Evolutionary conservation across 2,888 invertebrate species (phyloP).

Genomic region (Xylocampa areola): DNA sequence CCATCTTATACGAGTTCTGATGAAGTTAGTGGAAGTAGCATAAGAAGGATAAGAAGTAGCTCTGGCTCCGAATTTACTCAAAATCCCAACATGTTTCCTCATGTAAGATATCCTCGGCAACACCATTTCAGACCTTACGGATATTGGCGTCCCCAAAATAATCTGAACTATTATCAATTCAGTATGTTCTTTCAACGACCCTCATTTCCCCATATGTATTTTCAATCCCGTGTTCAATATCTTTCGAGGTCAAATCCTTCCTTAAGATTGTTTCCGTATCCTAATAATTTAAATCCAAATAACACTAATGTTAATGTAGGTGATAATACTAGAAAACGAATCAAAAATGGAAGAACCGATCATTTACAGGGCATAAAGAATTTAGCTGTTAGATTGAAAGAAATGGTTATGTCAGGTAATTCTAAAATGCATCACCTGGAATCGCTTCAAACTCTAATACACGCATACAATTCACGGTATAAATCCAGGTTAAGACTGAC

Average conservation of each 20-base stretch:
- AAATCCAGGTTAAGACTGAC: conserved; percentile 69
- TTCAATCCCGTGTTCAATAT: conserved; percentile 64
- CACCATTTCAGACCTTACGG: conserved; percentile 60
- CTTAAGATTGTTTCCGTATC: conserved; percentile 42
- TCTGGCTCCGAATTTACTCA: conserved; percentile 42
- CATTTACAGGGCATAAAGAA: conserved; percentile 71
- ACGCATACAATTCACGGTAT: conserved; percentile 76
- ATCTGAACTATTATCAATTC: conserved; percentile 66
- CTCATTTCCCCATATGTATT: conserved; percentile 56
- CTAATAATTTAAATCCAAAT: conserved; percentile 35
- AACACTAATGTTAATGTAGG: conserved; percentile 26
- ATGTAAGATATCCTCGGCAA: conserved; percentile 50
- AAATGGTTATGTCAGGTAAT: conserved; percentile 57
- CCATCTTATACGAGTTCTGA: conserved; percentile 66
- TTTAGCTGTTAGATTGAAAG: conserved; percentile 67
- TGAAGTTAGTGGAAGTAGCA: conserved; percentile 70
- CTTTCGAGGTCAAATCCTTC: conserved; percentile 56
- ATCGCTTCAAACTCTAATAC: conserved; percentile 68
- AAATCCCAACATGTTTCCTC: conserved; percentile 39
- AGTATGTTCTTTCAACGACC: conserved; percentile 70
- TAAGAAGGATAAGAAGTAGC: conserved; percentile 67
- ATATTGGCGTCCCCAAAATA: conserved; percentile 65
- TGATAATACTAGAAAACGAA: conserved; percentile 59
- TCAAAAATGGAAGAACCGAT: conserved; percentile 52
- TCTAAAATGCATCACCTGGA: conserved; percentile 60